Percentiles rank a stretch among this genome's conserved stretches.
Evolutionary conservation across 37 sponge, comb jelly and placozoan genomes (phyloP).

Genomic region (Oopsacas minuta): DNA sequence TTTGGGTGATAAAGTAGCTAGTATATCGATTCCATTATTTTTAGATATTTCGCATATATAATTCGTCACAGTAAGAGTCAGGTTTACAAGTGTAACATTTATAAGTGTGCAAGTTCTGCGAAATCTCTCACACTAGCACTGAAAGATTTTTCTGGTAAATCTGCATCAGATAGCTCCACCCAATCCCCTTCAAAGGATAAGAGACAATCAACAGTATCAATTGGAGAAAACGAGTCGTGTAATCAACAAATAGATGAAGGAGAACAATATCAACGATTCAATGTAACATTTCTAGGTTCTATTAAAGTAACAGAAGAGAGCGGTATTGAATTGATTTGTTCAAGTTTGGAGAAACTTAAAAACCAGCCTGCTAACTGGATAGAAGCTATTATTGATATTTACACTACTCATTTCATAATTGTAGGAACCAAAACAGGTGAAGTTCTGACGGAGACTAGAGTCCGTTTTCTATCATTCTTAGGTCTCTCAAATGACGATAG

Average conservation of each 20-base stretch:
- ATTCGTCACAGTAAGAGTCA: conserved; percentile 2
- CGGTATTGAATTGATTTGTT: neutral
- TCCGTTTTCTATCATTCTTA: neutral
- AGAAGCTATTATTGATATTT: neutral
- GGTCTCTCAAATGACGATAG: conserved; percentile 14
- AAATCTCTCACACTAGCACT: conserved; percentile 15
- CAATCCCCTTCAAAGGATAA: neutral
- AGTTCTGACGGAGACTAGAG: neutral
- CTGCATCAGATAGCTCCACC: neutral
- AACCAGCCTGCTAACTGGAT: conserved; percentile 16
- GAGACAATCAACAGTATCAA: neutral
- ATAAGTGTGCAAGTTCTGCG: neutral
- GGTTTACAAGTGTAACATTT: neutral
- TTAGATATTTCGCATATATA: conserved; percentile 12
- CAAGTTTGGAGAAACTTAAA: neutral
- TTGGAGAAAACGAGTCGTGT: too few species aligned
- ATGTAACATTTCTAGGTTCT: neutral
- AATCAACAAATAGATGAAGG: neutral
- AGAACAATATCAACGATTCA: neutral
- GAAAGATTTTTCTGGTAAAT: neutral
- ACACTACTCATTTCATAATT: neutral
- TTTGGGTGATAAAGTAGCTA: too few species aligned
- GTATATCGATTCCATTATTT: too few species aligned
- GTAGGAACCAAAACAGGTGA: neutral
- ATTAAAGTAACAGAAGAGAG: neutral